Base-by-base conservation (phyloP, 2,888 invertebrate species). In the Nezara viridula region DNA sequence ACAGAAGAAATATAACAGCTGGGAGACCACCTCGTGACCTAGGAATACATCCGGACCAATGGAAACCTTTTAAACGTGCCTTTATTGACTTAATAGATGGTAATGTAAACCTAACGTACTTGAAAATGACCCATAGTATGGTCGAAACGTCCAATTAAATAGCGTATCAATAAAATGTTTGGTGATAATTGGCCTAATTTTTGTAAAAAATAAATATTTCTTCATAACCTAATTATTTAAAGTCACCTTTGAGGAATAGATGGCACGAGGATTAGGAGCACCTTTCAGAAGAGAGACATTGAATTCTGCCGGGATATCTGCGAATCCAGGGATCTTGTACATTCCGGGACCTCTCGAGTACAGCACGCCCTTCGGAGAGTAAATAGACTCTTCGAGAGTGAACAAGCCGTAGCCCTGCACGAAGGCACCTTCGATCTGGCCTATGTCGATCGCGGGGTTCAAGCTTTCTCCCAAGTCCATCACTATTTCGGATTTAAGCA, bases 381-480 rank as follows among this genome's bases (percentile, higher is more conserved):
- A 97, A 90, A 97, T 95, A 91, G 98, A 93, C 92, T 98, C 98
- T 93, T 99, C 99, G 92, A 98, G 93, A 0, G 97, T 97, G 92
- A 97, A 98, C 89, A 99, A 93, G 19, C 98, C 99, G 92, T 98
- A 98, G 0, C 99, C 99, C 94, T 98, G 98, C 92, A 98, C 94
- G 92, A 98, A 99, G 0, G 95, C 99, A 5, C 99, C 99, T 93
- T 99, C 99, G 27, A 99, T 96, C 94, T 99, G 99, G 0, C 98
- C 99, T 91, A 99, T 97, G 92, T 99, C 99, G 91, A 99, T 98
- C 2, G 98, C 98, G 7, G 99, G 99, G 93, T 99, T 99, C 89
- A 99, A 93, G 93, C 98, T 98, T 91, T 97, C 96, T 0, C 98
- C 98, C 91, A 99, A 94, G 93, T 99, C 99, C 98, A 99, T 98